These are phyloP conservation scores for Carabus problematicus DNA, from an alignment of 2,888 invertebrate species.

Conservation along the genomic window DNA sequence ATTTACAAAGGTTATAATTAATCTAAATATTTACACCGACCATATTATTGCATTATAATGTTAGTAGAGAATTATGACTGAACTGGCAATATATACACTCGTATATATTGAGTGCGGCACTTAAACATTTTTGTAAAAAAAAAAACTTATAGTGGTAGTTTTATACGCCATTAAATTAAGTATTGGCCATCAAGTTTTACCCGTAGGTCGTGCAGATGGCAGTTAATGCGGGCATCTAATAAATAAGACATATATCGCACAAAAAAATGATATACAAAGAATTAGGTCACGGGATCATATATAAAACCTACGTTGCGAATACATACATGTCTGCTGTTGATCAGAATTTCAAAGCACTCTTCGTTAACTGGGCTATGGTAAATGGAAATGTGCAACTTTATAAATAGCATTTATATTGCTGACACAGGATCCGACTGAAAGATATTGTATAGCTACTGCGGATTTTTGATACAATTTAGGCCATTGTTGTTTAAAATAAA, in stretches of 20 bases:
- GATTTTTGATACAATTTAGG: too few species aligned
- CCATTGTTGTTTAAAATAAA: too few species aligned
- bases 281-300: constrained; percentile 9
- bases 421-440: too few species aligned
- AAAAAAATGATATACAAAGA: not conserved
- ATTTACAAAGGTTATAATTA: too few species aligned
- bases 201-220: not conserved
- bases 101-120: too few species aligned
- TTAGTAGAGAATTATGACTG: too few species aligned
- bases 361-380: constrained; percentile 2
- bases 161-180: constrained; percentile 38
- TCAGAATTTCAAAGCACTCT: not conserved
- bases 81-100: too few species aligned
- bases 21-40: too few species aligned
- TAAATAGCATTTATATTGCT: constrained; percentile 6
- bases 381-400: constrained; percentile 2
- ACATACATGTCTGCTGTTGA: constrained; percentile 4
- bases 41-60: too few species aligned
- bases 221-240: constrained; percentile 15
- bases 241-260: constrained; percentile 5
- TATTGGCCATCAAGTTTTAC: constrained; percentile 13
- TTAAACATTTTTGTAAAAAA: too few species aligned
- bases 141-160: constrained; percentile 36
- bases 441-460: too few species aligned
- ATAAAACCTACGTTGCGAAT: constrained; percentile 4